phyloP scores from a whole-genome alignment of 2,113 vertebrate species.

The Empidonax alnorum region DNA sequence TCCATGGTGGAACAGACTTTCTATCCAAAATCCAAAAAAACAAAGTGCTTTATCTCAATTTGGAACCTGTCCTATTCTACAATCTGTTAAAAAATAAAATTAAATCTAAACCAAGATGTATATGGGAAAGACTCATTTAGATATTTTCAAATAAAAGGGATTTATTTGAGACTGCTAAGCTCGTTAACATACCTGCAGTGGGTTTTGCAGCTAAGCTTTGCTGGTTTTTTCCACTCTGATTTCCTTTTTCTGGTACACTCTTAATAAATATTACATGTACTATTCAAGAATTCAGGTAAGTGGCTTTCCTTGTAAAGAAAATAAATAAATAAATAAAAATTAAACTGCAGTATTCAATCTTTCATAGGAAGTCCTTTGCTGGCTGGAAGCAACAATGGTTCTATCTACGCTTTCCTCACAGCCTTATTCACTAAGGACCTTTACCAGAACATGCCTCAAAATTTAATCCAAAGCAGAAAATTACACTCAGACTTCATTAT shows the following conservation, averaged over 20 bases:
- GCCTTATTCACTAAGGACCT: neutral
- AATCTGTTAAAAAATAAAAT: neutral
- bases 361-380: neutral
- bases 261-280: conserved; percentile 30
- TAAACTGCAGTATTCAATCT: neutral
- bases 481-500: neutral
- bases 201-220: conserved; percentile 38
- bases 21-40: neutral
- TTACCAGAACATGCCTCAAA: neutral
- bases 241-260: neutral
- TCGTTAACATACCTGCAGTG: neutral
- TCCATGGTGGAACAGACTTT: neutral
- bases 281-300: conserved; percentile 33
- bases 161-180: conserved; percentile 25
- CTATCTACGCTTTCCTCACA: neutral
- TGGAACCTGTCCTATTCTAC: neutral
- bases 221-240: neutral
- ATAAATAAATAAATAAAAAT: conserved; percentile 12
- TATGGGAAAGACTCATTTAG: conserved; percentile 10
- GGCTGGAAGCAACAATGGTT: neutral
- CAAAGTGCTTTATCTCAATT: neutral
- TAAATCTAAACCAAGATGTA: neutral
- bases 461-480: neutral
- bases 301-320: neutral
- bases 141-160: conserved; percentile 46